Percentiles rank a stretch among this genome's conserved stretches.
These are phyloP conservation scores for Lasiurus cinereus DNA, from an alignment of 2,113 vertebrate species.

Conservation along the genomic window DNA sequence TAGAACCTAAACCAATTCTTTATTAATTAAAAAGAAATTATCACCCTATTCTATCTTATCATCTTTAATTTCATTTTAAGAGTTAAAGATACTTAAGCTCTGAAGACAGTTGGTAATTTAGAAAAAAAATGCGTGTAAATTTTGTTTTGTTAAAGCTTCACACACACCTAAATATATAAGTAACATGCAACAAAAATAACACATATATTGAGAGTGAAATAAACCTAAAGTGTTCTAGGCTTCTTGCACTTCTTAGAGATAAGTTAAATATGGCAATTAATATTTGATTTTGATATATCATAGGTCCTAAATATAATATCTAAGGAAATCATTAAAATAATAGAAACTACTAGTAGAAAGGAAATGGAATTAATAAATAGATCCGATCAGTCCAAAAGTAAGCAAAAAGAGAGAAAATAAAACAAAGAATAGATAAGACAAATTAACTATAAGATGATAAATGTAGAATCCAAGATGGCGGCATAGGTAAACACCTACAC, in stretches of 20 bases:
- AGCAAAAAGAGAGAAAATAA: not conserved
- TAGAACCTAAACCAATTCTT: not conserved
- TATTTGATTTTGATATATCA: not conserved
- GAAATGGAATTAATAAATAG: not conserved
- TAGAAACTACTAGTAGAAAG: not conserved
- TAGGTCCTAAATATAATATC: not conserved
- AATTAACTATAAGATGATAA: not conserved
- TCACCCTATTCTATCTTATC: not conserved
- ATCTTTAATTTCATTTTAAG: not conserved
- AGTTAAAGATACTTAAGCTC: not conserved
- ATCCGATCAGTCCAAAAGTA: not conserved
- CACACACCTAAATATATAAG: not conserved
- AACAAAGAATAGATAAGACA: not conserved
- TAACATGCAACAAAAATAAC: not conserved
- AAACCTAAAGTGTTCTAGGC: not conserved
- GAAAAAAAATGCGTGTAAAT: not conserved
- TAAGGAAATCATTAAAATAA: constrained; percentile 2
- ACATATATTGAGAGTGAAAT: not conserved
- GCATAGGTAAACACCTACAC: no score
- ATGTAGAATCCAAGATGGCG: not conserved
- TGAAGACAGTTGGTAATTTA: not conserved
- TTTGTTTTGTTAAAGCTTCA: not conserved
- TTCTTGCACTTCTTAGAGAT: not conserved
- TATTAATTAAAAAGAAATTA: not conserved
- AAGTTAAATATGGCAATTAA: not conserved